Conservation (phyloP, 2,113 vertebrate genomes). For the Talpa occidentalis region DNA sequence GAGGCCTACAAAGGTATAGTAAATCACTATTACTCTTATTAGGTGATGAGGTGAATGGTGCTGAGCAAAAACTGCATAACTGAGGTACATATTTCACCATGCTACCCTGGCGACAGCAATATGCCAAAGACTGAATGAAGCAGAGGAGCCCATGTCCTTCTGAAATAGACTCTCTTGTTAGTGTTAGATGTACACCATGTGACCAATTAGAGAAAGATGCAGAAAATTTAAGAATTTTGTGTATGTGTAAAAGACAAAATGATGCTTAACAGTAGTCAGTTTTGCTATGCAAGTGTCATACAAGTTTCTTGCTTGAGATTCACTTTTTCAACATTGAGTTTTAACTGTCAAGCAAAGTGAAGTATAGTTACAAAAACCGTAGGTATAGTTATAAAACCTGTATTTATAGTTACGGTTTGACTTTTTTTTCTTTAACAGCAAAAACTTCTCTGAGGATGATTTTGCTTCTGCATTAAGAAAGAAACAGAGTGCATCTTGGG, state of each 20-base stretch:
- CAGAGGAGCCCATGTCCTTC: not conserved
- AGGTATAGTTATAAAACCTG: slow-evolving; percentile 24
- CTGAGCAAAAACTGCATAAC: not conserved
- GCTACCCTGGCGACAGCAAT: not conserved
- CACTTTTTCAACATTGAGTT: not conserved
- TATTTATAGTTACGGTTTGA: slow-evolving; percentile 14
- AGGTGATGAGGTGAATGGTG: not conserved
- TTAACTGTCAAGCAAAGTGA: not conserved
- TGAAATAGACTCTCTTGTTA: not conserved
- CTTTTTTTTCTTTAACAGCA: slow-evolving; percentile 84
- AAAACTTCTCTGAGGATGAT: slow-evolving; percentile 94
- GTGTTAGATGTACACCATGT: not conserved
- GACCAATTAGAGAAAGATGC: not conserved
- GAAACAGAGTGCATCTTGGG: slow-evolving; percentile 97
- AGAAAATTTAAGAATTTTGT: not conserved
- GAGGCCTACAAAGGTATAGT: slow-evolving; percentile 95
- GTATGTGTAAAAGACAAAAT: not conserved
- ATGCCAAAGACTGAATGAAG: not conserved
- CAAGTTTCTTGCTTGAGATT: slow-evolving; percentile 36
- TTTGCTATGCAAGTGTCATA: not conserved
- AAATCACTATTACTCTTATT: slow-evolving; percentile 46
- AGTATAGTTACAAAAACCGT: not conserved
- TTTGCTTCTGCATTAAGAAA: slow-evolving; percentile 94
- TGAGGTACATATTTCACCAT: not conserved
- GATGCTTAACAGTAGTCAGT: not conserved